These are phyloP conservation scores for Nyctalus aviator DNA, from an alignment of 2,797 vertebrate species.

Conservation along the genomic window DNA sequence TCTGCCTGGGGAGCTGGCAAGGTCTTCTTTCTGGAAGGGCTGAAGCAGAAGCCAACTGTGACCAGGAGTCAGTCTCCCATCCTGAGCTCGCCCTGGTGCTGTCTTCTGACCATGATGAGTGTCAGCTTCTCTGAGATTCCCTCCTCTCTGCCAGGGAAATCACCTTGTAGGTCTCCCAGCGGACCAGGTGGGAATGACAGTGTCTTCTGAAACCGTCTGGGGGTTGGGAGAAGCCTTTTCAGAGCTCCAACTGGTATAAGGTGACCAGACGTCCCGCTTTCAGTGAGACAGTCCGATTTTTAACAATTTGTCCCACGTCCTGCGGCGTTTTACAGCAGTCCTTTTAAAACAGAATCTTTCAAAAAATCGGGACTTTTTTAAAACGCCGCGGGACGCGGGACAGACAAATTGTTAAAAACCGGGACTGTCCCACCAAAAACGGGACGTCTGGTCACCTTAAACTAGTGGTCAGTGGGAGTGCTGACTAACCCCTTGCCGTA, in stretches of 20 bases:
- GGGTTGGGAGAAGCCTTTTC: neutral
- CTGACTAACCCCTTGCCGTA: neutral
- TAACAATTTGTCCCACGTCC: too few species aligned
- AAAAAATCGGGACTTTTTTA: too few species aligned
- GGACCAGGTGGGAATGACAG: neutral
- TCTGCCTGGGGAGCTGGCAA: neutral
- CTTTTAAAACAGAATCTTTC: too few species aligned
- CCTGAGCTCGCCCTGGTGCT: neutral
- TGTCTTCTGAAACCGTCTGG: neutral
- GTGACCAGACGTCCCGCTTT: too few species aligned
- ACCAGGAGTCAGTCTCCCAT: neutral
- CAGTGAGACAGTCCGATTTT: too few species aligned
- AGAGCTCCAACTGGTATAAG: neutral
- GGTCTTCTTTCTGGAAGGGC: neutral
- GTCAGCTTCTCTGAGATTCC: neutral
- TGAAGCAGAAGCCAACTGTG: neutral
- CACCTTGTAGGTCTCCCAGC: neutral
- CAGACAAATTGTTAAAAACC: too few species aligned
- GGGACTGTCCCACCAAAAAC: too few species aligned
- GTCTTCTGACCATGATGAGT: neutral
- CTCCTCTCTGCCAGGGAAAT: neutral
- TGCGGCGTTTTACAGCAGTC: too few species aligned
- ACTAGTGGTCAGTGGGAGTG: neutral
- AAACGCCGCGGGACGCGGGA: too few species aligned
- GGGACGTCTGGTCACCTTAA: too few species aligned